A percentile compares a stretch with the other conserved stretches of the same genome.
Evolutionary conservation across 2,113 vertebrate species (phyloP).

Genomic region (Pyrgilauda ruficollis): DNA sequence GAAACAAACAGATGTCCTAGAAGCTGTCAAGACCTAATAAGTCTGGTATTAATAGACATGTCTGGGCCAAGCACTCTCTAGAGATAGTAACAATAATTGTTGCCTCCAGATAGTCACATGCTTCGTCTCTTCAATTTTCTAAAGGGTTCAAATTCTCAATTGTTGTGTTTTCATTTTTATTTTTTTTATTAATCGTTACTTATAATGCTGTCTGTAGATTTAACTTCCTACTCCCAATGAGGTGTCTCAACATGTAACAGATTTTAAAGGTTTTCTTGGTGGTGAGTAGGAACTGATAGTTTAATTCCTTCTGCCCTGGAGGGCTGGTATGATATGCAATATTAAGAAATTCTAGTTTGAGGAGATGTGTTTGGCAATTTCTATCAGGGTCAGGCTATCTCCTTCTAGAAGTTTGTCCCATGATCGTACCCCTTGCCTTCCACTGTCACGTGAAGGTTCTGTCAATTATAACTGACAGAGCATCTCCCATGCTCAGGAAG

Average conservation of each 20-base stretch:
- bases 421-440: neutral
- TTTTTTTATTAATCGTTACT: neutral
- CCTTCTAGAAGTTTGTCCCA: neutral
- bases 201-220: neutral
- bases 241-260: slow-evolving; percentile 2
- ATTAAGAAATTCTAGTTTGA: slow-evolving; percentile 11
- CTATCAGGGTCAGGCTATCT: neutral
- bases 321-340: neutral
- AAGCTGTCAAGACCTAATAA: slow-evolving; percentile 70
- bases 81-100: slow-evolving; percentile 64
- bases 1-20: slow-evolving; percentile 55
- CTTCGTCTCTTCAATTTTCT: slow-evolving; percentile 28
- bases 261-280: neutral
- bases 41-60: slow-evolving; percentile 70
- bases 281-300: neutral
- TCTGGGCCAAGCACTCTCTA: slow-evolving; percentile 65
- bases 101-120: slow-evolving; percentile 54
- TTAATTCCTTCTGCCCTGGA: slow-evolving; percentile 15
- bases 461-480: neutral
- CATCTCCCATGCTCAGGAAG: neutral
- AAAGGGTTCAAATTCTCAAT: slow-evolving; percentile 27
- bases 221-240: neutral
- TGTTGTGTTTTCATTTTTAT: neutral
- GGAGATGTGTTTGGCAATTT: neutral
- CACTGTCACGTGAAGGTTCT: neutral